Conservation (phyloP, 2,888 invertebrate species). For the Agrotis clavis region DNA sequence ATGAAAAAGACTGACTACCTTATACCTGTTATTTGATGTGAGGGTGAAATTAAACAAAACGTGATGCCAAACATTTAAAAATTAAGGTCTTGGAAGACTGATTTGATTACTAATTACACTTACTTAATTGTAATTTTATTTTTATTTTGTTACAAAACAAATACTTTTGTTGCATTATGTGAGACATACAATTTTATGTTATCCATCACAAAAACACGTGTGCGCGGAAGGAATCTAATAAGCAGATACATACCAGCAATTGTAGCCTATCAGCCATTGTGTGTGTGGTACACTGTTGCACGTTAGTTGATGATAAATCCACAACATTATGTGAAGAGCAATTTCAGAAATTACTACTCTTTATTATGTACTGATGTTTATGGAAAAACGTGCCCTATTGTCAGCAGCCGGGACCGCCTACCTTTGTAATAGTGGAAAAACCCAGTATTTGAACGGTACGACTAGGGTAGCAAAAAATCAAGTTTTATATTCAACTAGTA, state of each 20-base stretch:
- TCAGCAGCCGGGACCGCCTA: constrained; percentile 23
- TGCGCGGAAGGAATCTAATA: constrained; percentile 4
- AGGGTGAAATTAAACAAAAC: too few relatives aligned
- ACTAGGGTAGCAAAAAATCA: not conserved
- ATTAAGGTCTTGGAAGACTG: too few relatives aligned
- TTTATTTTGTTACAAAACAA: too few relatives aligned
- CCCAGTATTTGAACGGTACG: not conserved
- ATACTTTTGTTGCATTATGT: too few relatives aligned
- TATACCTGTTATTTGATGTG: too few relatives aligned
- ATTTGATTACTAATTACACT: too few relatives aligned
- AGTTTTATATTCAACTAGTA: not conserved
- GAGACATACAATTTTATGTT: not conserved
- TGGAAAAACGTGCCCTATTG: constrained; percentile 43
- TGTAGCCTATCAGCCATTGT: constrained; percentile 25
- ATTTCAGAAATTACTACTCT: constrained; percentile 41
- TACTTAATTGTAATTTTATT: too few relatives aligned
- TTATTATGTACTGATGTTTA: constrained; percentile 20
- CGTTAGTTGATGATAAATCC: constrained; percentile 18
- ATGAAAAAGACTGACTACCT: too few relatives aligned
- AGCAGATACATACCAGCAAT: constrained; percentile 24
- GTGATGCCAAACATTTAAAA: too few relatives aligned
- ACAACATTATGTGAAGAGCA: constrained; percentile 25
- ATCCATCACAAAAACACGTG: constrained; percentile 1
- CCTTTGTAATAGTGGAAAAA: constrained; percentile 30
- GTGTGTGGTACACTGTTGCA: constrained; percentile 24